These are phyloP conservation scores for Yponomeuta malinellus DNA, from an alignment of 2,888 invertebrate species.

Conservation along the genomic window DNA sequence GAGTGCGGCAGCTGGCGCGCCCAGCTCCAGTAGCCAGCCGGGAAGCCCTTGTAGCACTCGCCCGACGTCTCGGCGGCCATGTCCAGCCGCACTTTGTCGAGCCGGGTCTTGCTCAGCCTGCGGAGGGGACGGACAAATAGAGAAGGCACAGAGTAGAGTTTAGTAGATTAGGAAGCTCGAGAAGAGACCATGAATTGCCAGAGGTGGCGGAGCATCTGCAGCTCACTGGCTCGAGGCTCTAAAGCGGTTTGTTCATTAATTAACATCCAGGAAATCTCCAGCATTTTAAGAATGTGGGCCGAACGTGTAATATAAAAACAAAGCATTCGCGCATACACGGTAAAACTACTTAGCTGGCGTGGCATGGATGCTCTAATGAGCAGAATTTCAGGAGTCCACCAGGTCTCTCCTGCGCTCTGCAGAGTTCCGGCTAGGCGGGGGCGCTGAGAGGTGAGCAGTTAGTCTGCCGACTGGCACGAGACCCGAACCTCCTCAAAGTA, in stretches of 20 bases:
- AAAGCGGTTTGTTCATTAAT: too few species aligned
- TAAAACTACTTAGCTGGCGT: too few species aligned
- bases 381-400: too few species aligned
- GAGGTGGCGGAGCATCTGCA: too few species aligned
- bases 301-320: background rate
- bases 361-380: too few species aligned
- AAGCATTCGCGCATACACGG: background rate
- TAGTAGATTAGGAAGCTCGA: too few species aligned
- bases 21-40: conserved; percentile 93
- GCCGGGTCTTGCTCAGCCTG: conserved; percentile 85
- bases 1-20: conserved; percentile 88
- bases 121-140: background rate
- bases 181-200: too few species aligned
- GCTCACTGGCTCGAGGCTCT: too few species aligned
- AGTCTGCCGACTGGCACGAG: too few species aligned
- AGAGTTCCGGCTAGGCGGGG: conserved; percentile 91
- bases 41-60: conserved; percentile 91
- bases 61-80: conserved; percentile 79
- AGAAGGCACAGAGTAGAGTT: too few species aligned
- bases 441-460: conserved; percentile 87
- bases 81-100: conserved; percentile 80
- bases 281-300: too few species aligned
- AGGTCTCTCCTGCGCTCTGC: conserved; percentile 79
- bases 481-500: conserved; percentile 82
- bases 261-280: too few species aligned